phyloP scores from a whole-genome alignment of 2,113 vertebrate genomes.

The Smithornis capensis region DNA sequence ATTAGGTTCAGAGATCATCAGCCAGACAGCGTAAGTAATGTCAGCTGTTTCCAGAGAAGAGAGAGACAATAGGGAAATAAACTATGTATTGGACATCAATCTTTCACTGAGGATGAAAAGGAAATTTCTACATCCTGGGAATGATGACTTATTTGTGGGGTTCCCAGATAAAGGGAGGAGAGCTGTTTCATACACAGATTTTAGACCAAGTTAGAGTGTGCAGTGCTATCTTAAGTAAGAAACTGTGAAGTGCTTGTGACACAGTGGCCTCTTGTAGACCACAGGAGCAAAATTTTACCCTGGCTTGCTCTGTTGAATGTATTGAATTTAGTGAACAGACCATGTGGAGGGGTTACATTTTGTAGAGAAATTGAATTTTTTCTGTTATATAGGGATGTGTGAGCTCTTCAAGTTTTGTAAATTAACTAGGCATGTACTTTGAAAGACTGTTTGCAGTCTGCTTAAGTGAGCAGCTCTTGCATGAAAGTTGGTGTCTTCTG shows the following conservation, averaged over 20 bases:
- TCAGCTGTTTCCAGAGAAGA: background rate
- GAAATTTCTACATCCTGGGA: background rate
- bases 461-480: background rate
- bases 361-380: background rate
- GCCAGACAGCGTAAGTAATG: background rate
- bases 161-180: background rate
- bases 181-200: background rate
- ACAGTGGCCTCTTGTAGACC: background rate
- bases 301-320: background rate
- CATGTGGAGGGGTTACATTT: background rate
- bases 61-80: background rate
- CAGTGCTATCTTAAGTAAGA: background rate
- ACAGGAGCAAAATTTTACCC: background rate
- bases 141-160: background rate
- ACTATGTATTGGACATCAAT: background rate
- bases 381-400: background rate
- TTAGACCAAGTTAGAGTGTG: background rate
- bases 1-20: background rate
- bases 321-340: background rate
- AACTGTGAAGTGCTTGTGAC: background rate
- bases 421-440: background rate
- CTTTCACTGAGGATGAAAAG: background rate
- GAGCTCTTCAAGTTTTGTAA: background rate
- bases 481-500: background rate
- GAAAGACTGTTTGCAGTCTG: background rate